Base-by-base conservation (phyloP, 2,113 vertebrate species). In the Psittacus erithacus region DNA sequence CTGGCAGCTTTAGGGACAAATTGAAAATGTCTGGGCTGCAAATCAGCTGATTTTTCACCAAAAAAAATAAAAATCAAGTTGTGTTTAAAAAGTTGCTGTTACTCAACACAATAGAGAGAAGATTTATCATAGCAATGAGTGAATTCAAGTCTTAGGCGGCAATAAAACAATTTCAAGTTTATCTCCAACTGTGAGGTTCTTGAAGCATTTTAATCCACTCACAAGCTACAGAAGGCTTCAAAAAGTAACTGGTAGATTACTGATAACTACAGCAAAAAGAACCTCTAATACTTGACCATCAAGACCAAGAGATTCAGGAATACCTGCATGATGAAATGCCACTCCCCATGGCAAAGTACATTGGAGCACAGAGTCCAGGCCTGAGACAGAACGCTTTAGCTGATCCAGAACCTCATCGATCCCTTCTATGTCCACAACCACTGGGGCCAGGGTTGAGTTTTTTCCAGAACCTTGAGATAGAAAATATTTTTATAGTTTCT, bases 321-420 rank as follows among this genome's bases (percentile, higher is more conserved):
- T 99, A 99, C 99, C 99, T 95, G 99, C 99, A 83, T 99, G 99
- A 95, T 99, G 99, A 97, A 99, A 99, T 31, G 98, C 99, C 80
- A 99, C 99, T 27, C 99, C 99, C 98, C 98, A 99, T 0, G 98
- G 99, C 74, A 99, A 98, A 43, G 99, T 98, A 64, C 98, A 98
- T 59, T 98, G 98, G 33, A 99, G 98, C 47, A 99, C 98, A 43
- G 98, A 97, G 88, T 99, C 99, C 55, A 99, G 94, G 47, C 99
- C 99, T 31, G 99, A 98, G 27, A 99, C 96, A 2, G 98, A 99
- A 50, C 96, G 98, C 93, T 98, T 99, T 77, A 99, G 94, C 85
- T 99, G 99, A 80, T 98, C 98, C 57, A 99, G 69, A 78, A 99
- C 98, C 80, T 99, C 98, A 88, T 96, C 68, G 1, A 99, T 97